These are phyloP conservation scores for Atopsyche davidsoni DNA, from an alignment of 1,140 invertebrate genomes.

Conservation along the genomic window DNA sequence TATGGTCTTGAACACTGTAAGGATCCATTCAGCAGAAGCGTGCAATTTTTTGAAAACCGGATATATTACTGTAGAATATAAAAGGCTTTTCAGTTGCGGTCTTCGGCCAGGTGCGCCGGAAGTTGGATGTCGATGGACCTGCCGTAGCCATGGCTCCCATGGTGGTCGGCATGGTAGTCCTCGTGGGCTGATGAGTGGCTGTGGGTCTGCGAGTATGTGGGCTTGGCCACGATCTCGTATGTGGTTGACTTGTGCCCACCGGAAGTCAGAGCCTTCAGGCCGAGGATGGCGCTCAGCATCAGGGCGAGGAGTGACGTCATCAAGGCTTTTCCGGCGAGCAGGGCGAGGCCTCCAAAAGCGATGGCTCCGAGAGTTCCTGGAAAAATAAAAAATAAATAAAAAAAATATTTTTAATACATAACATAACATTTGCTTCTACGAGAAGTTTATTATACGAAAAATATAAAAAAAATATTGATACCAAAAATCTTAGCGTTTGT, in stretches of 20 bases:
- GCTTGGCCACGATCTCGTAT: conserved; percentile 76
- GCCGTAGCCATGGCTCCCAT: conserved; percentile 46
- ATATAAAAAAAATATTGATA: no score
- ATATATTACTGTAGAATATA: no score
- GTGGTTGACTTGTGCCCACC: conserved; percentile 57
- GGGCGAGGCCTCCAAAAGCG: conserved; percentile 65
- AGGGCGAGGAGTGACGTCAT: conserved; percentile 75
- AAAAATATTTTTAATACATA: neutral
- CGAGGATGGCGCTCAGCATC: conserved; percentile 67
- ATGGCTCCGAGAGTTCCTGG: conserved; percentile 63
- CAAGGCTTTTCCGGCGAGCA: conserved; percentile 73
- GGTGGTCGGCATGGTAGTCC: conserved; percentile 38
- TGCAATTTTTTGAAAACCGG: no score
- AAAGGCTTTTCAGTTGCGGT: conserved; percentile 4
- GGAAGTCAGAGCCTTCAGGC: conserved; percentile 59
- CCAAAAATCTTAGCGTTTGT: no score
- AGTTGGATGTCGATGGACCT: conserved; percentile 34
- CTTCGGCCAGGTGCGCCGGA: conserved; percentile 29
- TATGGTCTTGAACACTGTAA: no score
- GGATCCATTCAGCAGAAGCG: no score
- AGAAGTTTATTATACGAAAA: neutral
- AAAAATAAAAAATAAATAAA: conserved; percentile 27
- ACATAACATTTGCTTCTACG: neutral
- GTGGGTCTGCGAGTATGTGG: conserved; percentile 64
- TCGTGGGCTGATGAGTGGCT: conserved; percentile 53